Evolutionary conservation across 2,797 vertebrate genomes (phyloP), one percentile per base, ranked within the genome.

Genomic region (Schizopygopsis pylzovi): DNA sequence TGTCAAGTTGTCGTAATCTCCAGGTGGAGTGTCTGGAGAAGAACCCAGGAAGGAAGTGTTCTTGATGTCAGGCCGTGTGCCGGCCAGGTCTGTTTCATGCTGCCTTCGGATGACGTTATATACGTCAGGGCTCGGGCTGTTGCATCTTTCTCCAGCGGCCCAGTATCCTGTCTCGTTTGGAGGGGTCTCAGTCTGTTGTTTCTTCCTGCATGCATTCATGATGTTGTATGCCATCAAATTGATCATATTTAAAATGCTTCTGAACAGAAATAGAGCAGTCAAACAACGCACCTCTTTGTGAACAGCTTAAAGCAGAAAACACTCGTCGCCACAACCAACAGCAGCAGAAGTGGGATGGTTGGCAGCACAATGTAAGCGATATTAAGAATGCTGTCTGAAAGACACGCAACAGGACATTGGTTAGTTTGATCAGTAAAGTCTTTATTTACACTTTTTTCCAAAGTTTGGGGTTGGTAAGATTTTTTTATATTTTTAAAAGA

Each of bases 101-200:
- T 99, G 98, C 71, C 95, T 96, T 65, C 92, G 92, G 83, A 99
- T 97, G 54, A 99, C 94, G 0, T 96, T 96, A 92, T 98, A 97
- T 70, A 99, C 94, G 47, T 98, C 97, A 0, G 97, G 91, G n/a
- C 91, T 89, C 0, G 96, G 95, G 87, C 95, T 97, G 87, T 91
- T 91, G 79, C 92, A 92, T 13, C 79, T 79, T 13, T 90, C 91
- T 0, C 88, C 84, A 1, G 94, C 78, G 28, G 93, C 88, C 96
- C 96, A 96, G 43, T 93, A 63, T 3, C 89, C 89, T 0, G 92
- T 92, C 2, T 96, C 96, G 68, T 97, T 97, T 1, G 92, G 91
- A 73, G 90, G 91, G 0, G 86, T 87, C 6, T 93, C 96, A 4
- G 79, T 93, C 81, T 94, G 93, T 71, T 91, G 45, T 81, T 93